These are phyloP conservation scores for Linnaemya vulpina DNA, from an alignment of 2,888 invertebrate species.

Conservation along the genomic window DNA sequence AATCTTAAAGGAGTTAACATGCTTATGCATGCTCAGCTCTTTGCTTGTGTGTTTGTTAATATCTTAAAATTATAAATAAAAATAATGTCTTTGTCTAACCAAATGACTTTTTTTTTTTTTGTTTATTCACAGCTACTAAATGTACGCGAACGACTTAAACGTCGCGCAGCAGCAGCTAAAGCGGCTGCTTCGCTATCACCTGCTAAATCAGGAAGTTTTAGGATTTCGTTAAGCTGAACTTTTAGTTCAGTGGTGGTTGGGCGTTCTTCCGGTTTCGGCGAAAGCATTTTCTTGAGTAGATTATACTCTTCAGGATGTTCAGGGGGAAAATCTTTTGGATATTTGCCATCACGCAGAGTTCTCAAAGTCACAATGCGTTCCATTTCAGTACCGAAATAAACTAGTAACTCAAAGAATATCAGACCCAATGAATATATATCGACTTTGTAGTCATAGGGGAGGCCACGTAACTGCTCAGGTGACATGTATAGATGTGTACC, in stretches of 20 bases:
- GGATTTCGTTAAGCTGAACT: constrained; percentile 76
- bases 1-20: constrained; percentile 11
- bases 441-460: constrained; percentile 93
- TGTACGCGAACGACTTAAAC: constrained; percentile 77
- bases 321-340: constrained; percentile 87
- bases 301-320: constrained; percentile 88
- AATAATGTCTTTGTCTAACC: constrained; percentile 15
- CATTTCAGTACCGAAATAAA: constrained; percentile 95
- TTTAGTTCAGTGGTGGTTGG: constrained; percentile 90
- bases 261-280: constrained; percentile 87
- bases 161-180: constrained; percentile 75
- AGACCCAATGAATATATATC: constrained; percentile 97
- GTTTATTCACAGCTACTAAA: constrained; percentile 77
- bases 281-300: constrained; percentile 90
- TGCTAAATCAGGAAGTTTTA: constrained; percentile 75
- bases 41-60: neutral
- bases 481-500: constrained; percentile 99
- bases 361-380: constrained; percentile 90
- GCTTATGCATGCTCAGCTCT: neutral
- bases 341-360: constrained; percentile 86
- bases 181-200: constrained; percentile 73
- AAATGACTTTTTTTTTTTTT: constrained; percentile 54
- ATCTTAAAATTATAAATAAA: constrained; percentile 24
- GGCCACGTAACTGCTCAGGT: constrained; percentile 93
- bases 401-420: constrained; percentile 95